Conservation (phyloP, 2,888 invertebrate species). For the Dyspetes luteomarginatus region DNA sequence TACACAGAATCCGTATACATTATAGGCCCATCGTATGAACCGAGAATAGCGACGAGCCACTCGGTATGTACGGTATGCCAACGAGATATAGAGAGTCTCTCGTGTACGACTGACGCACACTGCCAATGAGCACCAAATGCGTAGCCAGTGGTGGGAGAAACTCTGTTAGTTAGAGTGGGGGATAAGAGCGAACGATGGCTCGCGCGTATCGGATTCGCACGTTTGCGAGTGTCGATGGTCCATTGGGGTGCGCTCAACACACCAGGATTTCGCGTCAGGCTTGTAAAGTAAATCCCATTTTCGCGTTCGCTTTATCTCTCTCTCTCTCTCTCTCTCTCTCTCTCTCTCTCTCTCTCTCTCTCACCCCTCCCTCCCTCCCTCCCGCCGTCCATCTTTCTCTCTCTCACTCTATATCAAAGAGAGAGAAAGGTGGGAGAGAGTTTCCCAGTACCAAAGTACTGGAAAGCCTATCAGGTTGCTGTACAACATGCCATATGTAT, state of each 20-base stretch:
- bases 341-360: neutral
- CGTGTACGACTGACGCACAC: neutral
- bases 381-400: too few relatives aligned
- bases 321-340: neutral
- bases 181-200: neutral
- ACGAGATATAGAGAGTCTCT: neutral
- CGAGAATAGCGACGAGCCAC: conserved; percentile 14
- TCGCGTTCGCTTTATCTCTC: neutral
- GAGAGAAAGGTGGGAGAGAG: too few relatives aligned
- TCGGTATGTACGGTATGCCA: conserved; percentile 41
- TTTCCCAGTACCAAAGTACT: too few relatives aligned
- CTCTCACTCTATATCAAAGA: too few relatives aligned
- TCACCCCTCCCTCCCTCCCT: too few relatives aligned
- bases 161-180: neutral
- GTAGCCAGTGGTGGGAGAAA: neutral
- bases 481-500: too few relatives aligned
- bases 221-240: conserved; percentile 52
- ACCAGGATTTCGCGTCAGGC: conserved; percentile 41
- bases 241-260: conserved; percentile 26
- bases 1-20: neutral
- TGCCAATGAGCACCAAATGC: neutral
- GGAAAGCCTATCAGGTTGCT: too few relatives aligned
- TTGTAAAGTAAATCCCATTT: conserved; percentile 40
- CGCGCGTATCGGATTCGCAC: conserved; percentile 19
- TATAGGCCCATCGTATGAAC: neutral